Evolutionary conservation across 2,797 vertebrate species (phyloP), one percentile per base, ranked within the genome.

Genomic region (Acrocephalus scirpaceus): DNA sequence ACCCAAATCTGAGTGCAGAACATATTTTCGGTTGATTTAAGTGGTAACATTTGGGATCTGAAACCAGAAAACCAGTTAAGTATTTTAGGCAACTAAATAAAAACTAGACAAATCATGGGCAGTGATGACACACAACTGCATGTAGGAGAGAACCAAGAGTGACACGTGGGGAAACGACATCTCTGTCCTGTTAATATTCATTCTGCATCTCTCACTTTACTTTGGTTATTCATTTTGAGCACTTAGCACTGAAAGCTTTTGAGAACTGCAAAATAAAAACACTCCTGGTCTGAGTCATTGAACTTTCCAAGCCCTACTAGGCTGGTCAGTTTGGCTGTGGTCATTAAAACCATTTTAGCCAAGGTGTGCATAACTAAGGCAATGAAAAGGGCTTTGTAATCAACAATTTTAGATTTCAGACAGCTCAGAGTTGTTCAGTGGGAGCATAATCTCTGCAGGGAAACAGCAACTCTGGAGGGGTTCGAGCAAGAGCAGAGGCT

Each of bases 401-500:
- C 18, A 42, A 34, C n/a, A 26, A 38, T 44, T 84, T 62, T 25
- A 87, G 53, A 57, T 30, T 86, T 40, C 2, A 7, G 58, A 20
- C n/a, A 77, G 57, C 74, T 60, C 44, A 0, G 16, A 60, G 27
- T 7, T 14, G 7, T 32, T 42, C 36, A 23, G 29, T 2, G n/a
- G 36, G 32, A 81, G 29, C 67, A 51, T 1, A 19, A 16, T 11
- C 61, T 80, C 87, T 18, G 60, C 10, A 3, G 32, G 66, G 60
- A 40, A 86, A 22, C 0, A 27, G 2, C 5, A 21, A 0, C 9
- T 2, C 34, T 4, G 56, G 40, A 15, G 54, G 32, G 14, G 65
- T 44, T 7, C 36, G 87, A 42, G 70, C 76, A 27, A 19, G 69
- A 76, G 58, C 86, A 48, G 51, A 36, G 64, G 51, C 0, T 20